Evolutionary conservation across 2,797 vertebrate genomes (phyloP), one percentile per base, ranked within the genome.

Genomic region (Premnoplex brunnescens): DNA sequence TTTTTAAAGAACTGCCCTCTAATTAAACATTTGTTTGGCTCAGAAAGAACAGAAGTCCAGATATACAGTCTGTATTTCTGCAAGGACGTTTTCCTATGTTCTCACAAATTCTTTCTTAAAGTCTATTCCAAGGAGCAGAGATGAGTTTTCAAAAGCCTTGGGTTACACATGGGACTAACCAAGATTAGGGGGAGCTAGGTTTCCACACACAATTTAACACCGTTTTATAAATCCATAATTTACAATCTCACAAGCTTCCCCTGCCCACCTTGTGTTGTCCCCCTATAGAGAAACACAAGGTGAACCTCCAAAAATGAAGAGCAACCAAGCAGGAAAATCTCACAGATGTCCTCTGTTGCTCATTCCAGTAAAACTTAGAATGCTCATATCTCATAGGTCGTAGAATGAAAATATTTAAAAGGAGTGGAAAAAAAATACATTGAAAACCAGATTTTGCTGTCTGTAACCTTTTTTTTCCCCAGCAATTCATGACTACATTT

Each of bases 401-500:
- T 74, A 27, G 32, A 78, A 64, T 49, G 3, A 46, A 82, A 91
- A 62, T 13, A 88, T 64, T 77, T 37, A 41, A 88, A 83, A 81
- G 21, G 11, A 69, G 20, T n/a, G 26, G 21, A 39, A 68, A 90
- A 90, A 88, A 91, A 32, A 36, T 16, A 21, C 54, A 54, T 2
- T 83, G 72, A 85, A 83, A 92, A 60, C 3, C 49, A 89, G 56
- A 95, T 77, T 75, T 89, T 2, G 0, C n/a, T 69, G 12, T 27
- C 54, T 86, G 14, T 66, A 91, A 85, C 32, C 46, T 36, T 36
- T 22, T 67, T 76, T 43, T 60, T 77, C 13, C 24, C 34, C 60
- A 91, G 85, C 32, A 89, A 89, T 91, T 91, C 87, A 89, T 71
- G 72, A 82, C 72, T 78, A 36, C 21, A 58, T 36, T 80, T 64